phyloP scores from a whole-genome alignment of 2,888 invertebrate species.

The Synanthedon vespiformis region DNA sequence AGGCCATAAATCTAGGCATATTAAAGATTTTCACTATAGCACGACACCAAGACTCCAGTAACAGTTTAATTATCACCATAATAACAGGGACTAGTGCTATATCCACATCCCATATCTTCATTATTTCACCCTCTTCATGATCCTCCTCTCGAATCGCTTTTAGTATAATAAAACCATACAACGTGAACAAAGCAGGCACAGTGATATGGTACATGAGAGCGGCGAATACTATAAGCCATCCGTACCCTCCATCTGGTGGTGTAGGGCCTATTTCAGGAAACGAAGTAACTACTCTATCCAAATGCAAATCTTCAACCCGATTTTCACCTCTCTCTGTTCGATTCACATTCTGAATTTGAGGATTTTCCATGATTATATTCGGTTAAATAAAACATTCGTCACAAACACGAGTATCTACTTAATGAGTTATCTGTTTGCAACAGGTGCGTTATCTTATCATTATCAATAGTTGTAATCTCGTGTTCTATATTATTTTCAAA shows the following conservation, averaged over 20 bases:
- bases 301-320: constrained; percentile 44
- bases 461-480: constrained; percentile 52
- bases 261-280: constrained; percentile 76
- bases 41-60: constrained; percentile 72
- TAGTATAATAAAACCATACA: constrained; percentile 68
- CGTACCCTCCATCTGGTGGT: constrained; percentile 76
- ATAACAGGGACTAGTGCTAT: constrained; percentile 72
- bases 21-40: constrained; percentile 67
- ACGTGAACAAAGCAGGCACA: constrained; percentile 66
- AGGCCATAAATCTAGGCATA: constrained; percentile 70
- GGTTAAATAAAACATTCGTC: constrained; percentile 46
- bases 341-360: constrained; percentile 18
- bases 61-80: constrained; percentile 66
- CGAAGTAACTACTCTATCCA: constrained; percentile 73
- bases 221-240: constrained; percentile 73
- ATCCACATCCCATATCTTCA: constrained; percentile 70
- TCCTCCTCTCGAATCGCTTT: constrained; percentile 61
- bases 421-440: constrained; percentile 44
- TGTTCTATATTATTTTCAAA: constrained; percentile 52
- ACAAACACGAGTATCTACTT: constrained; percentile 29
- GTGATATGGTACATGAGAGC: constrained; percentile 72
- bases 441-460: constrained; percentile 62
- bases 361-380: constrained; percentile 40
- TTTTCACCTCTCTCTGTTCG: constrained; percentile 25
- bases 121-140: constrained; percentile 39